Percentiles rank a stretch among this genome's conserved stretches.
phyloP scores from a whole-genome alignment of 1,140 invertebrate species.

The Pomphorhynchus laevis region DNA sequence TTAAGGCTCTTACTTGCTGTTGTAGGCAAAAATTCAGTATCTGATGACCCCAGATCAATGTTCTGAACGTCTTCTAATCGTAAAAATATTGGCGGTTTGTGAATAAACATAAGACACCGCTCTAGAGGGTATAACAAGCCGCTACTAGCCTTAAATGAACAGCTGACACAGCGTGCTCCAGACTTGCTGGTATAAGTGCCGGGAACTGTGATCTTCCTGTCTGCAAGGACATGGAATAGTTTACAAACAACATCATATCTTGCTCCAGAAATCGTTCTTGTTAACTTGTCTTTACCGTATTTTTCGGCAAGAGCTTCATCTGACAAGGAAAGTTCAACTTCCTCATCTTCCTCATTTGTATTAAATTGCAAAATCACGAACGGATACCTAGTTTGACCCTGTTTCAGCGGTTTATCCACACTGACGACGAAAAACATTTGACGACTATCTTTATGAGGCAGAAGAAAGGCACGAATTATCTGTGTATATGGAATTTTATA shows the following conservation, averaged over 20 bases:
- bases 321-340: constrained; percentile 52
- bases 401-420: constrained; percentile 90
- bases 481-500: constrained; percentile 94
- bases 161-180: constrained; percentile 54
- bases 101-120: constrained; percentile 84
- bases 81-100: constrained; percentile 87
- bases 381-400: constrained; percentile 65
- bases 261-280: constrained; percentile 54
- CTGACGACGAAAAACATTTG: constrained; percentile 89
- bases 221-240: constrained; percentile 74
- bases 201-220: constrained; percentile 64
- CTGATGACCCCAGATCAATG: constrained; percentile 82
- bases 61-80: constrained; percentile 74
- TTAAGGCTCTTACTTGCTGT: too few relatives aligned
- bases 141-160: constrained; percentile 86
- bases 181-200: constrained; percentile 55
- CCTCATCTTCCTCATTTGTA: constrained; percentile 44
- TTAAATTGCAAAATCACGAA: constrained; percentile 71
- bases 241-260: constrained; percentile 73
- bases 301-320: constrained; percentile 67
- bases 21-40: constrained; percentile 38
- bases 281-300: constrained; percentile 49
- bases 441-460: constrained; percentile 81
- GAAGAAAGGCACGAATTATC: constrained; percentile 53
- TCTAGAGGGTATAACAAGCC: constrained; percentile 91